phyloP scores from a whole-genome alignment of 2,888 invertebrate genomes.

The Synanthedon vespiformis region DNA sequence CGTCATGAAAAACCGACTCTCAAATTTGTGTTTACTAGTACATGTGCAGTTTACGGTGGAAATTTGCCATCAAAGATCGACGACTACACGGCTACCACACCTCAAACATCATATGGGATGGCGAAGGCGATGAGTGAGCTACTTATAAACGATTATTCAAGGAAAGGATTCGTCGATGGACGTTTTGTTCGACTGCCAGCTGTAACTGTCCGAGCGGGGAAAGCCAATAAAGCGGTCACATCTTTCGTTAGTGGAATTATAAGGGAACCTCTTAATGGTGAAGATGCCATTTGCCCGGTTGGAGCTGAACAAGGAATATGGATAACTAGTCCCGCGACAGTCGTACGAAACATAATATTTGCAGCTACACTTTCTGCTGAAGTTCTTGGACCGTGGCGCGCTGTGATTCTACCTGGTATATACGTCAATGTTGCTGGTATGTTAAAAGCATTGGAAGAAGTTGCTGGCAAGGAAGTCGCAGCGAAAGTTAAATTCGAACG shows the following conservation, averaged over 20 bases:
- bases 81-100: conserved; percentile 37
- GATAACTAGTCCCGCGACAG: conserved; percentile 21
- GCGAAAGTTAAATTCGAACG: no score
- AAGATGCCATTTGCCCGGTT: conserved; percentile 7
- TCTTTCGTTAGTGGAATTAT: conserved; percentile 54
- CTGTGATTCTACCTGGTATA: conserved; percentile 6
- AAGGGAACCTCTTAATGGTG: conserved; percentile 20
- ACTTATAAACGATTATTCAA: conserved; percentile 44
- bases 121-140: conserved; percentile 53
- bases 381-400: no score
- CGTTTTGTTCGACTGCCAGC: conserved; percentile 45
- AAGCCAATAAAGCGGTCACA: conserved; percentile 48
- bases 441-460: no score
- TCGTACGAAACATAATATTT: conserved; percentile 3
- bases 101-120: conserved; percentile 48
- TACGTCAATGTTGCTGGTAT: no score
- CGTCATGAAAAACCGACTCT: conserved; percentile 23
- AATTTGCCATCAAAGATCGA: conserved; percentile 27
- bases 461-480: no score
- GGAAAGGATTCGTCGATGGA: conserved; percentile 46
- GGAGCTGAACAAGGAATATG: no score
- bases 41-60: conserved; percentile 45
- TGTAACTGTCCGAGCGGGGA: conserved; percentile 47
- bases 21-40: conserved; percentile 43
- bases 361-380: no score